These are phyloP conservation scores for Notiomystis cincta DNA, from an alignment of 2,113 vertebrate species.

Conservation along the genomic window DNA sequence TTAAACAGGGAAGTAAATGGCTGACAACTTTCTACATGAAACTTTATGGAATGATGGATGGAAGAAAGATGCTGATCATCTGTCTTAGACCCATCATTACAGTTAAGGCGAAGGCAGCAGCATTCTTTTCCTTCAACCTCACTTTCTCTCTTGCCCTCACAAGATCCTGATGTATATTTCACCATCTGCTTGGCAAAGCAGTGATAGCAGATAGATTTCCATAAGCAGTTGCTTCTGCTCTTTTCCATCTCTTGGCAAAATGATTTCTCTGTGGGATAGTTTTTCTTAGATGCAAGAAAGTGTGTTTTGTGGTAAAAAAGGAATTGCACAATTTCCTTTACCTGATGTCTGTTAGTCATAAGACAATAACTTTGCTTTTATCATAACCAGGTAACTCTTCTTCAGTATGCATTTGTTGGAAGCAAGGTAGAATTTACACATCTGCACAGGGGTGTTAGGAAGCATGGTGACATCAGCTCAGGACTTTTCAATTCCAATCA, in stretches of 20 bases:
- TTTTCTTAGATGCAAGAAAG: background rate
- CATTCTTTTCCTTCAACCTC: background rate
- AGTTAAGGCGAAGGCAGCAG: background rate
- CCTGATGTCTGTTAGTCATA: background rate
- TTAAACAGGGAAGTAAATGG: background rate
- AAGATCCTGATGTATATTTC: background rate
- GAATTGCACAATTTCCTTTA: background rate
- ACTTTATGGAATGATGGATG: background rate
- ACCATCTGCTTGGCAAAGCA: background rate
- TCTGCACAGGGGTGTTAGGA: background rate
- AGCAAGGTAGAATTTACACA: background rate
- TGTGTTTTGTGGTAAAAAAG: background rate
- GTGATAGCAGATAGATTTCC: background rate
- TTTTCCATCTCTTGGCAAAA: background rate
- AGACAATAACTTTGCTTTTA: background rate
- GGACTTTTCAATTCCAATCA: background rate
- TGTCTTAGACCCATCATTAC: background rate
- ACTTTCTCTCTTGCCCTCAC: background rate
- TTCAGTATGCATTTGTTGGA: background rate
- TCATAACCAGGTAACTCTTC: background rate
- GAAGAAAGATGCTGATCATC: background rate
- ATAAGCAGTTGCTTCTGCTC: background rate
- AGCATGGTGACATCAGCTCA: background rate
- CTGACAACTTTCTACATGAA: background rate
- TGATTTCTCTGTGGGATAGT: background rate